These are phyloP conservation scores for Stenodema calcarata DNA, from an alignment of 2,888 invertebrate species.

Conservation along the genomic window DNA sequence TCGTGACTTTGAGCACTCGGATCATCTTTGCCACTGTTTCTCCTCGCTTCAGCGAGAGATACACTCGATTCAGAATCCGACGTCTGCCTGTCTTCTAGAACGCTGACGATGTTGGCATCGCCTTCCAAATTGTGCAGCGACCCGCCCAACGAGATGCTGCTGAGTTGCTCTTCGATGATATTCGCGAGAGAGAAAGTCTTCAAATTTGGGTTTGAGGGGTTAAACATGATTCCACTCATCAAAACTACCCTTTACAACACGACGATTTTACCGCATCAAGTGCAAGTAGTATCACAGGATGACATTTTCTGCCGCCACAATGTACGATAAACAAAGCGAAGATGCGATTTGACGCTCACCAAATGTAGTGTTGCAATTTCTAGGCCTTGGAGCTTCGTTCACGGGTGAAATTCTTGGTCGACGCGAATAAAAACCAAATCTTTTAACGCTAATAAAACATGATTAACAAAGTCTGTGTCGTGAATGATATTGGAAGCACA, in stretches of 20 bases:
- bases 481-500: constrained; percentile 37
- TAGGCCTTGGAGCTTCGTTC: neutral
- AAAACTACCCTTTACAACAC: neutral
- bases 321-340: neutral
- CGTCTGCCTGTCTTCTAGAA: constrained; percentile 34
- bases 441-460: neutral
- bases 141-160: constrained; percentile 49
- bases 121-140: constrained; percentile 48
- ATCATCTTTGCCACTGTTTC: constrained; percentile 43
- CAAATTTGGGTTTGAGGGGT: constrained; percentile 42
- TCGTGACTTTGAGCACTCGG: neutral
- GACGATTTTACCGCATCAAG: too few relatives aligned
- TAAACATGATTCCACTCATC: constrained; percentile 50
- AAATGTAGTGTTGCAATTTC: neutral
- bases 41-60: constrained; percentile 24
- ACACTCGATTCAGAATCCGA: constrained; percentile 34
- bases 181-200: constrained; percentile 54
- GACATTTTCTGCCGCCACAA: neutral
- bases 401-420: neutral
- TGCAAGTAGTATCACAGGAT: constrained; percentile 38
- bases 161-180: constrained; percentile 54
- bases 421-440: neutral
- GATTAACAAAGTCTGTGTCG: constrained; percentile 34
- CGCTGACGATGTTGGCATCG: constrained; percentile 35
- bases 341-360: neutral